Percentiles rank a stretch among this genome's conserved stretches.
These are phyloP conservation scores for Catocala fraxini DNA, from an alignment of 2,888 invertebrate genomes.

Conservation along the genomic window DNA sequence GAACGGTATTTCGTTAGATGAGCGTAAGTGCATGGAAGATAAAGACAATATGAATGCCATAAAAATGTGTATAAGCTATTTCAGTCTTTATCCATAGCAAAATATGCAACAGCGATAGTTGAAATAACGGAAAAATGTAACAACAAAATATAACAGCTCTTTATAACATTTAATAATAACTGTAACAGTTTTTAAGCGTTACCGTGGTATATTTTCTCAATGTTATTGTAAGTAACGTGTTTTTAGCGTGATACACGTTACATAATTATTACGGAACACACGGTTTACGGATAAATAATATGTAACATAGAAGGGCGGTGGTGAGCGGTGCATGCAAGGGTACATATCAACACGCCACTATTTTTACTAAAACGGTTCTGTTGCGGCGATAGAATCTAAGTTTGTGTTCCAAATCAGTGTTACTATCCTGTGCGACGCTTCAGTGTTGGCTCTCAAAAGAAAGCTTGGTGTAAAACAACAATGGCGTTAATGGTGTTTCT, in stretches of 20 bases:
- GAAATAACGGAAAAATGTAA: constrained; percentile 10
- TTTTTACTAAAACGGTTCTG: constrained; percentile 61
- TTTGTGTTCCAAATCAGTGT: constrained; percentile 31
- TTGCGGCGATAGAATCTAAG: background rate
- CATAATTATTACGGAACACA: constrained; percentile 42
- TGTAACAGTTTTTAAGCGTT: constrained; percentile 1
- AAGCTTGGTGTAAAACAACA: constrained; percentile 33
- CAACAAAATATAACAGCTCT: constrained; percentile 17
- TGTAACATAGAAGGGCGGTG: constrained; percentile 56
- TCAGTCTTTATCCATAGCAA: background rate
- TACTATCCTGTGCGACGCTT: constrained; percentile 25
- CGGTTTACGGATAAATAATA: constrained; percentile 44
- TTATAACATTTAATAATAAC: constrained; percentile 6
- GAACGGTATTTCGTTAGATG: no score
- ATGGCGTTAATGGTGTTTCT: constrained; percentile 42
- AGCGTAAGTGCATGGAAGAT: no score
- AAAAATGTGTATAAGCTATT: background rate
- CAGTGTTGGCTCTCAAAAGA: constrained; percentile 32
- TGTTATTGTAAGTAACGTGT: constrained; percentile 33
- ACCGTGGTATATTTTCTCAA: constrained; percentile 16
- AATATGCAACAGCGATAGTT: constrained; percentile 2
- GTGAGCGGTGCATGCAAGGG: constrained; percentile 46
- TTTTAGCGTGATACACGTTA: constrained; percentile 31
- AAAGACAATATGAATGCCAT: background rate
- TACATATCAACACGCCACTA: constrained; percentile 65